These are phyloP conservation scores for Ommatoiulus sabulosus DNA, from an alignment of 2,888 invertebrate genomes.

Conservation along the genomic window DNA sequence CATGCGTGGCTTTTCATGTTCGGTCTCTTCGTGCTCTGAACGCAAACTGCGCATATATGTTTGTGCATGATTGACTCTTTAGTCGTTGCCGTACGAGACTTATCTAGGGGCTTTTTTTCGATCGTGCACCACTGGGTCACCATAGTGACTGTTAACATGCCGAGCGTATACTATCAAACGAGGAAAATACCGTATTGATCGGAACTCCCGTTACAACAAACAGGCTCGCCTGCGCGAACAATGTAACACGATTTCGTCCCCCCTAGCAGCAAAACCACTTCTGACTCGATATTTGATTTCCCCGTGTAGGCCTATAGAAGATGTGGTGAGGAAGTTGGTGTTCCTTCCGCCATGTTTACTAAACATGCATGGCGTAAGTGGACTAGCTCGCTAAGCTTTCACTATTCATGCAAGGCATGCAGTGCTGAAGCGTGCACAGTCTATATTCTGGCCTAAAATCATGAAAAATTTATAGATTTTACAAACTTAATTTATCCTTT, in stretches of 20 bases:
- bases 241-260: constrained; percentile 24
- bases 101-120: background rate
- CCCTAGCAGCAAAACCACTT: constrained; percentile 18
- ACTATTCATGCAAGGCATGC: too few relatives aligned
- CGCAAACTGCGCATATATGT: background rate
- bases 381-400: background rate
- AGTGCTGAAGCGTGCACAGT: too few relatives aligned
- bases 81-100: background rate
- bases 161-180: background rate
- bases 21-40: background rate
- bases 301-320: background rate
- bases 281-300: constrained; percentile 21
- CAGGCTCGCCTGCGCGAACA: background rate
- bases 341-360: background rate
- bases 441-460: background rate
- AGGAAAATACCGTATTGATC: constrained; percentile 18
- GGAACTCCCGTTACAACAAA: constrained; percentile 19
- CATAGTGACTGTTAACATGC: constrained; percentile 43
- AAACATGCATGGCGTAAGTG: background rate
- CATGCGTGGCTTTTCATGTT: background rate
- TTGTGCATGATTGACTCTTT: constrained; percentile 20
- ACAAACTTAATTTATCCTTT: too few relatives aligned
- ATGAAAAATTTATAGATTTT: too few relatives aligned
- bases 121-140: constrained; percentile 24
- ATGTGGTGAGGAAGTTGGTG: background rate